These are phyloP conservation scores for Druon quercuslanigerum DNA, from an alignment of 1,140 invertebrate genomes.

Conservation along the genomic window DNA sequence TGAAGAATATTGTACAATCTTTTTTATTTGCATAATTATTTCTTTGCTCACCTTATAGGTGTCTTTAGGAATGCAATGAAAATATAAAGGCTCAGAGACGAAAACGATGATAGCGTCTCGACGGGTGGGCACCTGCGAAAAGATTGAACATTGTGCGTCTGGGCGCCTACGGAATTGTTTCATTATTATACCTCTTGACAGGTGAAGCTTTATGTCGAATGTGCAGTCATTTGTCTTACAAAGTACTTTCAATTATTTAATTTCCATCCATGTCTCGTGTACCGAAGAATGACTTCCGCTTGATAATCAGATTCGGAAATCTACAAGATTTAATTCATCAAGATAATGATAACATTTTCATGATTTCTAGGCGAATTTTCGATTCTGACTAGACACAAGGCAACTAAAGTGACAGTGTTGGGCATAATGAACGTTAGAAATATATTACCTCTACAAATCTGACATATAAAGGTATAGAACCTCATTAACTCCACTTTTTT, in stretches of 20 bases:
- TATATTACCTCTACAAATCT: no score
- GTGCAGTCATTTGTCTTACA: conserved; percentile 53
- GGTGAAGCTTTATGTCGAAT: conserved; percentile 58
- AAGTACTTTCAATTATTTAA: conserved; percentile 16
- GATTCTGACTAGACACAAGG: no score
- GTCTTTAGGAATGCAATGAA: conserved; percentile 58
- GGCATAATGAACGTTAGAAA: no score
- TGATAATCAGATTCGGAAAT: not conserved
- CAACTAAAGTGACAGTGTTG: no score
- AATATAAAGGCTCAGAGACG: conserved; percentile 40
- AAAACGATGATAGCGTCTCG: conserved; percentile 54
- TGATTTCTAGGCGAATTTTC: no score
- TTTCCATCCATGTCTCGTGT: not conserved
- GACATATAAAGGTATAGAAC: no score
- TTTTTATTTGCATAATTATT: conserved; percentile 28
- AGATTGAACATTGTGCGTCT: conserved; percentile 44
- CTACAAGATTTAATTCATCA: no score
- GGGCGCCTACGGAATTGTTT: conserved; percentile 63
- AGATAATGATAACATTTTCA: no score
- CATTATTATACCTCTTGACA: conserved; percentile 59
- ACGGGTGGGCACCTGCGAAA: conserved; percentile 57
- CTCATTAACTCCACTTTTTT: no score
- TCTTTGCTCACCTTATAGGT: conserved; percentile 28
- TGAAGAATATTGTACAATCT: not conserved
- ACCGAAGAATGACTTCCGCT: not conserved